phyloP scores from a whole-genome alignment of 64 coral and sea anemone species.

The Montipora sp. region DNA sequence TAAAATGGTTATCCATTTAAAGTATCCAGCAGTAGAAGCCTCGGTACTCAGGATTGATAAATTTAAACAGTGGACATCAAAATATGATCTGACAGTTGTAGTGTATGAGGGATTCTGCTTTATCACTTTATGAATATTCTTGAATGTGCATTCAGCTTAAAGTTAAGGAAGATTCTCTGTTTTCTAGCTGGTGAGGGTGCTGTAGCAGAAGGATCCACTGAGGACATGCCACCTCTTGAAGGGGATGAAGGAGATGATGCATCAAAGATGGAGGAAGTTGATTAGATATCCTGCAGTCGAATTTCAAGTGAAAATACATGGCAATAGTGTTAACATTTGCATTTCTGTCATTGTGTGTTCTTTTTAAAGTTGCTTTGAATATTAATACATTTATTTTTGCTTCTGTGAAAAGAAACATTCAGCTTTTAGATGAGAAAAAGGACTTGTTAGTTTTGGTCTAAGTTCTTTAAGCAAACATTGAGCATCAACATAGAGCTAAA shows the following conservation, averaged over 20 bases:
- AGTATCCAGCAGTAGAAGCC: no score
- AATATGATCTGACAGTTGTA: no score
- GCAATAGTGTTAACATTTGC: background rate
- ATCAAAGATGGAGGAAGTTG: slow-evolving; percentile 99
- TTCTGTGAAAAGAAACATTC: background rate
- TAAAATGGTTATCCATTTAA: no score
- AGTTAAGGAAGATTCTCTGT: background rate
- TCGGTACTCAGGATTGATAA: no score
- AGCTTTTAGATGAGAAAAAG: background rate
- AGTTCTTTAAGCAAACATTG: no score
- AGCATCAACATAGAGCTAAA: no score
- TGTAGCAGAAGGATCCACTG: slow-evolving; percentile 42
- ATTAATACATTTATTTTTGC: background rate
- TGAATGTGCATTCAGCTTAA: no score
- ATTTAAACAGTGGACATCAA: no score
- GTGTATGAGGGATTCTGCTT: no score
- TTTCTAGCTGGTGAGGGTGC: slow-evolving; percentile 47
- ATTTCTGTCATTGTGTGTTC: background rate
- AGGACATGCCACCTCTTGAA: slow-evolving; percentile 98
- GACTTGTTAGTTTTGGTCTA: background rate
- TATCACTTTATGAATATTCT: no score
- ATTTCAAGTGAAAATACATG: background rate
- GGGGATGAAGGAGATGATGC: slow-evolving; percentile 90
- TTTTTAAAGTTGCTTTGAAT: no score
- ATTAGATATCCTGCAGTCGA: slow-evolving; percentile 43